Conservation (phyloP, 23 tunicate species). For the Oikopleura albicans region DNA sequence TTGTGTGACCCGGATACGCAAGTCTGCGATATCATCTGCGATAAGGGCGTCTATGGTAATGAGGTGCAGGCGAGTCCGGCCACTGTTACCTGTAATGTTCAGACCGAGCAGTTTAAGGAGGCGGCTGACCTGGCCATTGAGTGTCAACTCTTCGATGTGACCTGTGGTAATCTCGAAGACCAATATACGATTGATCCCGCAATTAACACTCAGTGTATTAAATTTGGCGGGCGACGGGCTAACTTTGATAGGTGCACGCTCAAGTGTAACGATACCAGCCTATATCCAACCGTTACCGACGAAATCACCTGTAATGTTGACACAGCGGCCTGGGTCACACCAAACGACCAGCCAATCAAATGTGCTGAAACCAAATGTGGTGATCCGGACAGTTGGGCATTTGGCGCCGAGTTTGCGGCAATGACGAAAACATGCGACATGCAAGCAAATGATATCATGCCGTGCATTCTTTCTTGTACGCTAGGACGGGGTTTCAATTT, state of each 20-base stretch:
- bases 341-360: background rate
- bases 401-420: background rate
- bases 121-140: background rate
- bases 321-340: background rate
- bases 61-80: background rate
- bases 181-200: background rate
- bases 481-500: too few relatives aligned
- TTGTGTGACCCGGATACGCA: background rate
- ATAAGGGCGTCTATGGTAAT: background rate
- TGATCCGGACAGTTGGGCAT: background rate
- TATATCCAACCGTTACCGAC: background rate
- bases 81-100: background rate
- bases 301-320: background rate
- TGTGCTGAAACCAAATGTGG: slow-evolving; percentile 4
- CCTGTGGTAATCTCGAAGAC: slow-evolving; percentile 6
- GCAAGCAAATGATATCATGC: background rate
- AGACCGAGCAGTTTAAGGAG: background rate
- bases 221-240: background rate
- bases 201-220: background rate
- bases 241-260: background rate
- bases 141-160: background rate
- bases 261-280: background rate
- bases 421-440: background rate
- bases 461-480: too few relatives aligned
- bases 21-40: background rate